A percentile compares a stretch with the other conserved stretches of the same genome.
phyloP scores from a whole-genome alignment of 2,113 vertebrate genomes.

The Picathartes gymnocephalus region DNA sequence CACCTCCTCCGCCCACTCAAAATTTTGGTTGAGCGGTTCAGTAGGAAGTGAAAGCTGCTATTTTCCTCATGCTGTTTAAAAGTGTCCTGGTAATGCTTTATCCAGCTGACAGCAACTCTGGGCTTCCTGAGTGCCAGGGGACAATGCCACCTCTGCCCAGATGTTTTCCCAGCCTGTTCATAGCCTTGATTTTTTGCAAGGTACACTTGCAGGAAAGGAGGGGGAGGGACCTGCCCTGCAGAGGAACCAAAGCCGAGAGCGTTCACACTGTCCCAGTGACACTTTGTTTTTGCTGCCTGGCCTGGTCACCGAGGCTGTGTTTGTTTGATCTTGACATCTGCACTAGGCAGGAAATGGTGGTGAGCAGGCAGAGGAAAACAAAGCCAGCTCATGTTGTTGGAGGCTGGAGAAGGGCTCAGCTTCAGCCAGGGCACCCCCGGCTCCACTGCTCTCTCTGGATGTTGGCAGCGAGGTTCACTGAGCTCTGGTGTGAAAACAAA shows the following conservation, averaged over 20 bases:
- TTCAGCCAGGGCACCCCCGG: neutral
- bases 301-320: neutral
- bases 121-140: neutral
- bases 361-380: conserved; percentile 38
- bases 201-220: neutral
- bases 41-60: neutral
- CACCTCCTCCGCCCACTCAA: neutral
- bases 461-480: neutral
- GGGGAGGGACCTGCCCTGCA: neutral
- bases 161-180: neutral
- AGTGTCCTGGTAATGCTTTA: neutral
- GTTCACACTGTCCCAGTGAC: neutral
- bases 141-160: neutral
- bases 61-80: neutral
- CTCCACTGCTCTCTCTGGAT: neutral
- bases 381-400: neutral
- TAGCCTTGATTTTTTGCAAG: neutral
- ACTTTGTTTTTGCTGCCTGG: neutral
- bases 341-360: conserved; percentile 49
- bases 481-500: neutral
- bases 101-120: neutral
- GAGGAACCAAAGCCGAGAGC: neutral
- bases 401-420: neutral
- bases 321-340: conserved; percentile 67
- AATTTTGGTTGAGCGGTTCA: neutral